These are phyloP conservation scores for Dendrophyllia cribrosa DNA, from an alignment of 64 coral and sea anemone species.

Conservation along the genomic window DNA sequence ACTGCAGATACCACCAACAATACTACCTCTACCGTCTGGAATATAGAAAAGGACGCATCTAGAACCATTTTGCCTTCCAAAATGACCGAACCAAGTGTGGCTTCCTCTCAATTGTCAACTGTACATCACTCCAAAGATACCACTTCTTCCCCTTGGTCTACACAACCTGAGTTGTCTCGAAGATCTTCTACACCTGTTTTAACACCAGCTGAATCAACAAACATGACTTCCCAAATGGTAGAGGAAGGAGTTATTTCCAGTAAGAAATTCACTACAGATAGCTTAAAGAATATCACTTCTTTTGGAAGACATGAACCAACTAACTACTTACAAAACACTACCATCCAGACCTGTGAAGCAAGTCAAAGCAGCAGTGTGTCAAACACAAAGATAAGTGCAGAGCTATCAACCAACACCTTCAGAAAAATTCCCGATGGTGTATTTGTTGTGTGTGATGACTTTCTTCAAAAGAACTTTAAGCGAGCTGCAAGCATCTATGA, in stretches of 20 bases:
- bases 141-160: no score
- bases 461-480: conserved; percentile 4
- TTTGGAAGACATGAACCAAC: no score
- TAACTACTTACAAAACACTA: background rate
- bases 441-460: conserved; percentile 19
- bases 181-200: no score
- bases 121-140: no score
- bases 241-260: no score
- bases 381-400: background rate
- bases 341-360: background rate
- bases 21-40: background rate
- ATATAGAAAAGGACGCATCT: background rate
- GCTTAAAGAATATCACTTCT: no score
- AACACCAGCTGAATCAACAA: no score
- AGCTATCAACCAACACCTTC: background rate
- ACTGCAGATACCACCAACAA: background rate
- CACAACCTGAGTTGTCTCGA: no score
- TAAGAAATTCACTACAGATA: no score
- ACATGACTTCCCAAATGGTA: no score
- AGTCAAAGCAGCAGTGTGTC: background rate
- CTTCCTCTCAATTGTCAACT: no score
- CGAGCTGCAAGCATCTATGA: background rate
- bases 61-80: background rate
- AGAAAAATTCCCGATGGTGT: background rate
- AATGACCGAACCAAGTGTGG: background rate